Conservation (phyloP, 1,140 invertebrate genomes). For the Sminthurinus signatus region DNA sequence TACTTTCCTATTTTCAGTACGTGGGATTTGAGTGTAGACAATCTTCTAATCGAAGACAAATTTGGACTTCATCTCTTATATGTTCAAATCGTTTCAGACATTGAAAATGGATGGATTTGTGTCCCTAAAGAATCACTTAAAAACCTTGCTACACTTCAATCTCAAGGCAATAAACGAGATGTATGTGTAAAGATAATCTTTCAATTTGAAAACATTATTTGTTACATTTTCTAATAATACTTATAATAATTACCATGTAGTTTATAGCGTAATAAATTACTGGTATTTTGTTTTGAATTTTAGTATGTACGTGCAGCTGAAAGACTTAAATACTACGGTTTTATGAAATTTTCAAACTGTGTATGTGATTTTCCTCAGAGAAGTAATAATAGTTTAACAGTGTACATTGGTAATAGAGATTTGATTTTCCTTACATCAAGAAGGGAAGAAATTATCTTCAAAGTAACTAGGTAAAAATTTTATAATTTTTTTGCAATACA, state of each 20-base stretch:
- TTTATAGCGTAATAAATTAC: constrained; percentile 43
- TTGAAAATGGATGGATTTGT: constrained; percentile 76
- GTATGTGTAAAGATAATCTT: constrained; percentile 52
- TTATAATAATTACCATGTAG: background rate
- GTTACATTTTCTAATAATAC: constrained; percentile 11
- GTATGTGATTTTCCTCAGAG: constrained; percentile 68
- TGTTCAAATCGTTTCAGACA: constrained; percentile 75
- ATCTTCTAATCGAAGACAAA: constrained; percentile 68
- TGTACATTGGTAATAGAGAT: constrained; percentile 71
- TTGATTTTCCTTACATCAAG: constrained; percentile 57
- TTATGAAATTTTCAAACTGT: constrained; percentile 72
- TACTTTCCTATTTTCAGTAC: constrained; percentile 56
- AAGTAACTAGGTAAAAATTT: too few relatives aligned
- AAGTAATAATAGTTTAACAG: constrained; percentile 57
- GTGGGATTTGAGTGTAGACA: constrained; percentile 80
- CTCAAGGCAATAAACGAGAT: constrained; percentile 71
- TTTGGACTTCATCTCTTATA: constrained; percentile 80
- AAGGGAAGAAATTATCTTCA: constrained; percentile 70
- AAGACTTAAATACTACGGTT: constrained; percentile 79
- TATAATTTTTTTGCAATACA: too few relatives aligned
- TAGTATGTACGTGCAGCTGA: constrained; percentile 77
- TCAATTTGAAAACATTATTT: constrained; percentile 20
- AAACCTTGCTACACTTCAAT: constrained; percentile 62
- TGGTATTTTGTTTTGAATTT: too few relatives aligned
- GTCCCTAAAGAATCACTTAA: constrained; percentile 61